Base-by-base conservation (phyloP, 1,140 invertebrate species). In the Wiebesia pumilae region DNA sequence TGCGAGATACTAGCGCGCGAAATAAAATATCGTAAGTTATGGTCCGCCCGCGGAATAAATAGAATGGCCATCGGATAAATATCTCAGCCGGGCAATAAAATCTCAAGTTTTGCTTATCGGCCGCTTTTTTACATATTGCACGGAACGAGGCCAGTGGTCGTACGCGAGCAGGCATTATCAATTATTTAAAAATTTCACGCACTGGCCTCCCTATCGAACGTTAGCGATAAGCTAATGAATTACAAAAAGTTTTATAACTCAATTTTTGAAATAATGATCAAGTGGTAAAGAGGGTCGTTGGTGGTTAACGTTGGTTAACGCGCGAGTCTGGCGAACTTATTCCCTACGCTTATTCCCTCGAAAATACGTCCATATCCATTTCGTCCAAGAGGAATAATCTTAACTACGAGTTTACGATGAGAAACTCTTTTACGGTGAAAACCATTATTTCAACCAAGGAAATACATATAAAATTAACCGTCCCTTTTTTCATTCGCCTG, bases 1-100 rank as follows among this genome's bases (percentile, higher is more conserved):
- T 38, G 69, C n/a, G 71, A 75, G 71, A 43, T 75, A 43, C 40
- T 43, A n/a, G 21, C 38, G 38, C 24, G 71, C 30, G 43, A 75
- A 75, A 75, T 75, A 75, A 75, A 75, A 75, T 75, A 75, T 75
- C n/a, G 40, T 75, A 75, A 75, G n/a, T 75, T 75, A 75, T 33
- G 21, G 40, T 7, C 38, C 10, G 38, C 6, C 71, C 38, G 71
- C 40, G 71, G n/a, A 75, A 43, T 75, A 75, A 43, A 75, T 75
- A 75, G 71, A 75, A 75, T 75, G 71, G 43, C 38, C 40, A 75
- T 7, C 71, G 12, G 71, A 75, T 75, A 75, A 75, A 75, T 75
- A 75, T 75, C 71, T 75, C 43, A 43, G 71, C 43, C 40, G 21
- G 71, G 71, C n/a, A 43, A 43, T 75, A 75, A 75, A 75, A 75